Conservation (phyloP, 2,888 invertebrate genomes). For the Girardia tigrina region DNA sequence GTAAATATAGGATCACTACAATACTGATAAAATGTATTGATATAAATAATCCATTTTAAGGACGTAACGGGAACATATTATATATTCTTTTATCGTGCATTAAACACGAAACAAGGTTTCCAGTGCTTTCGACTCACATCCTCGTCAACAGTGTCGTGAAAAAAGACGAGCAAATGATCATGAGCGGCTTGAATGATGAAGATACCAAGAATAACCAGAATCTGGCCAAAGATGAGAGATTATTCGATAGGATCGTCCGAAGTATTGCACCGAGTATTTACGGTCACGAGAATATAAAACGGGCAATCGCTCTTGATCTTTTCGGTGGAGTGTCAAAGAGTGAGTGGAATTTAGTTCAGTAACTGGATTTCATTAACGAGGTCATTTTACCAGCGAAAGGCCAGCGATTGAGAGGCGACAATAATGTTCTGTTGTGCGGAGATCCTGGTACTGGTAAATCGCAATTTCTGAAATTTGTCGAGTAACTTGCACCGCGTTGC, state of each 20-base stretch:
- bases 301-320: constrained; percentile 74
- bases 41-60: no score
- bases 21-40: no score
- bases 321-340: constrained; percentile 96
- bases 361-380: background rate
- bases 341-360: constrained; percentile 50
- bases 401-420: constrained; percentile 66
- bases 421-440: constrained; percentile 86
- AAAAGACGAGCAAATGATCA: constrained; percentile 80
- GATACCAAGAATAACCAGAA: constrained; percentile 62
- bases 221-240: constrained; percentile 60
- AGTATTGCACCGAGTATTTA: constrained; percentile 95
- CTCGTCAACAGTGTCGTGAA: constrained; percentile 85
- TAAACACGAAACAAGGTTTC: no score
- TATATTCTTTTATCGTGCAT: no score
- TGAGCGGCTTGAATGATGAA: constrained; percentile 82
- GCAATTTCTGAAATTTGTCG: constrained; percentile 87
- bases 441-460: constrained; percentile 99
- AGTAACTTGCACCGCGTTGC: constrained; percentile 84
- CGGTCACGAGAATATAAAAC: constrained; percentile 86
- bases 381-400: background rate
- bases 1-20: no score
- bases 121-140: constrained; percentile 74
- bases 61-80: no score
- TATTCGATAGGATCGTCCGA: constrained; percentile 69